Conservation (phyloP, 2,113 vertebrate species). For the Toxotes chatareus region DNA sequence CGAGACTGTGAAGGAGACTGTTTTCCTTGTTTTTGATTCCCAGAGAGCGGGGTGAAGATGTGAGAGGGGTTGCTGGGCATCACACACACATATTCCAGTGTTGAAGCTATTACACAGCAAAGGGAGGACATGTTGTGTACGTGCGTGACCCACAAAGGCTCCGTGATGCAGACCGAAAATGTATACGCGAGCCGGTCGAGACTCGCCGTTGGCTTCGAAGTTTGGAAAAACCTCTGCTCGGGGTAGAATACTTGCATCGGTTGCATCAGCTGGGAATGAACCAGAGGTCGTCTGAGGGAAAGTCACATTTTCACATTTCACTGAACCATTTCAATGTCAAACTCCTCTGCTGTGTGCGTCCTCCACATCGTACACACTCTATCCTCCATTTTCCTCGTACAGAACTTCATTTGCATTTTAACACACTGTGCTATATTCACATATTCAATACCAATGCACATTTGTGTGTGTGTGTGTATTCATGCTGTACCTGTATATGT, state of each 20-base stretch:
- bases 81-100: slow-evolving; percentile 74
- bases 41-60: slow-evolving; percentile 37
- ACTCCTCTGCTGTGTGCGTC: slow-evolving; percentile 46
- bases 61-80: slow-evolving; percentile 72
- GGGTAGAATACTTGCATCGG: slow-evolving; percentile 22
- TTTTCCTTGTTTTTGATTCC: slow-evolving; percentile 80
- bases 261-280: slow-evolving; percentile 53
- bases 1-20: slow-evolving; percentile 5
- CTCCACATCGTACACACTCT: slow-evolving; percentile 27
- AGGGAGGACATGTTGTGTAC: background rate
- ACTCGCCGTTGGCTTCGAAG: background rate
- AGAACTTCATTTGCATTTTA: slow-evolving; percentile 45
- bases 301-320: slow-evolving; percentile 53
- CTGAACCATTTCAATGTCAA: slow-evolving; percentile 67
- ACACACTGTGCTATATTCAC: background rate
- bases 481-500: slow-evolving; percentile 1
- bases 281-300: slow-evolving; percentile 36
- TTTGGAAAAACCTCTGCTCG: background rate
- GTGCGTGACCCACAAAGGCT: background rate
- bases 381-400: slow-evolving; percentile 3
- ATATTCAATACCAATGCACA: background rate
- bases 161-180: background rate
- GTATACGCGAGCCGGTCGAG: no score
- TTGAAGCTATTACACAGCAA: slow-evolving; percentile 85
- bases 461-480: background rate